phyloP scores from a whole-genome alignment of 2,797 vertebrate genomes.

The Poecilia velifera region DNA sequence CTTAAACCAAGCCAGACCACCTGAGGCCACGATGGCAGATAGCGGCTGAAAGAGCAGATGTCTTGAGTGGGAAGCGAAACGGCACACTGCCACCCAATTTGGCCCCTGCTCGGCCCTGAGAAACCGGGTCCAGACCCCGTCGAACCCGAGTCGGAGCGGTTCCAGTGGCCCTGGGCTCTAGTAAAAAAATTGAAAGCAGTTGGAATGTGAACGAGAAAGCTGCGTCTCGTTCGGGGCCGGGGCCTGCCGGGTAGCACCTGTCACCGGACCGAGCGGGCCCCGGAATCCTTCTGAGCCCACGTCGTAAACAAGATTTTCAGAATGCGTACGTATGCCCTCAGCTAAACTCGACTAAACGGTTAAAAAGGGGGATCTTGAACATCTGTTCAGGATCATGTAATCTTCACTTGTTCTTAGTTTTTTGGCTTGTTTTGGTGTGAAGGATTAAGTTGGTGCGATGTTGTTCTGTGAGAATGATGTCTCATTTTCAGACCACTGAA shows the following conservation, averaged over 20 bases:
- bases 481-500: conserved; percentile 10
- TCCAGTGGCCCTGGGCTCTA: conserved; percentile 56
- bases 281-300: conserved; percentile 25
- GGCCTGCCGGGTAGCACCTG: conserved; percentile 55
- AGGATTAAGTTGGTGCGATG: conserved; percentile 32
- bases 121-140: conserved; percentile 49
- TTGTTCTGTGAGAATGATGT: conserved; percentile 14
- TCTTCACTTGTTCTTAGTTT: conserved; percentile 18
- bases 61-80: conserved; percentile 42
- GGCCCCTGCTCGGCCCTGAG: conserved; percentile 16
- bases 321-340: conserved; percentile 16
- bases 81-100: conserved; percentile 40
- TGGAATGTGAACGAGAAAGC: conserved; percentile 54
- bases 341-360: conserved; percentile 40
- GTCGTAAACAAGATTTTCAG: conserved; percentile 55
- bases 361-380: conserved; percentile 17
- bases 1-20: conserved; percentile 45
- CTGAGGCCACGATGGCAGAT: conserved; percentile 42
- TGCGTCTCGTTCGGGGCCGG: conserved; percentile 48
- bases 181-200: conserved; percentile 64
- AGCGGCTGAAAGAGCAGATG: conserved; percentile 65
- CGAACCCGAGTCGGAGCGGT: conserved; percentile 50
- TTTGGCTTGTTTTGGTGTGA: conserved; percentile 29
- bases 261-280: conserved; percentile 35
- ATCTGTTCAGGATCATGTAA: conserved; percentile 57